A percentile compares a stretch with the other conserved stretches of the same genome.
phyloP scores from a whole-genome alignment of 2,797 vertebrate genomes.

The Sus cebifrons region DNA sequence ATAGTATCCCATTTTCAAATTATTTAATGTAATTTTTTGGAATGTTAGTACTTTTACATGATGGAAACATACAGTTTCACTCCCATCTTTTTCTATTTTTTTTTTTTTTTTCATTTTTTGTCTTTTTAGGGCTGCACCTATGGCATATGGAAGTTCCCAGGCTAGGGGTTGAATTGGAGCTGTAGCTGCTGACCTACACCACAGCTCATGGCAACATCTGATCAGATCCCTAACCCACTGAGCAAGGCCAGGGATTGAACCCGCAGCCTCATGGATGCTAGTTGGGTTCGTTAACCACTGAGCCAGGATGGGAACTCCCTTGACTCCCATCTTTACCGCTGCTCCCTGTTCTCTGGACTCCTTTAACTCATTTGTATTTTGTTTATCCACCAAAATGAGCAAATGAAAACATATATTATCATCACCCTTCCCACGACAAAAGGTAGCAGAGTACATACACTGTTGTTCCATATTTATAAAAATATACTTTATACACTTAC shows the following conservation, averaged over 20 bases:
- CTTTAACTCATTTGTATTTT: not conserved
- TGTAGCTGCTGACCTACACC: too few species aligned
- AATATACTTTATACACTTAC: not conserved
- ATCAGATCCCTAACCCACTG: too few species aligned
- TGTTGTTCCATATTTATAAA: not conserved
- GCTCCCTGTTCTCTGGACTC: not conserved
- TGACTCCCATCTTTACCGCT: not conserved
- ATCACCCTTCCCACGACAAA: not conserved
- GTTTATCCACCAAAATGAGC: not conserved
- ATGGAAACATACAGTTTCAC: not conserved
- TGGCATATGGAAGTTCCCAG: too few species aligned
- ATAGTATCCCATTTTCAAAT: not conserved
- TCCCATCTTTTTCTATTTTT: not conserved
- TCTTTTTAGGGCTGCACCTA: too few species aligned
- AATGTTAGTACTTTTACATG: not conserved
- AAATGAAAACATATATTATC: not conserved
- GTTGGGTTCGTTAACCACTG: too few species aligned
- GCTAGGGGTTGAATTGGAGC: too few species aligned
- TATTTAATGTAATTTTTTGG: constrained; percentile 42
- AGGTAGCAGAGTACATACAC: not conserved
- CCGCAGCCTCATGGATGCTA: too few species aligned
- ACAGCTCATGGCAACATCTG: too few species aligned
- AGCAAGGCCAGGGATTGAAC: too few species aligned
- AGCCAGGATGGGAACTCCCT: too few species aligned
- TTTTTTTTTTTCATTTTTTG: too few species aligned